Conservation (phyloP, 2,888 invertebrate genomes). For the Girardia tigrina region DNA sequence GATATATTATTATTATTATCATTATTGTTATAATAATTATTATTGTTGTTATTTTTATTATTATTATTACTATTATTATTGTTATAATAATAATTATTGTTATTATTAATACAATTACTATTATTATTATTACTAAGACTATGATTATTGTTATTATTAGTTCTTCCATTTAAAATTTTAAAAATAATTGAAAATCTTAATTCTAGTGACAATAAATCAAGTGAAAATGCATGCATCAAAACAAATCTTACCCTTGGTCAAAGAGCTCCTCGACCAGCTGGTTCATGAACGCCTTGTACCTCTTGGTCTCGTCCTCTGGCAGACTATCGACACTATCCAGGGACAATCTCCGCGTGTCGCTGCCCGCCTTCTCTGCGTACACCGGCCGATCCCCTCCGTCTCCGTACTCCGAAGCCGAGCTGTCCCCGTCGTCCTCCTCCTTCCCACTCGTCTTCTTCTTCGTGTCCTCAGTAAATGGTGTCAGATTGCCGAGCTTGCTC, state of each 20-base stretch:
- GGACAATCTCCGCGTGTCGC: constrained; percentile 19
- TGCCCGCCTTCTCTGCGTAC: constrained; percentile 29
- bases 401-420: constrained; percentile 36
- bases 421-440: constrained; percentile 33
- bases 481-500: constrained; percentile 25
- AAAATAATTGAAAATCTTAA: too few relatives aligned
- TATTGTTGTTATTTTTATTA: too few relatives aligned
- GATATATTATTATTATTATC: too few relatives aligned
- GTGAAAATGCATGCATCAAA: too few relatives aligned
- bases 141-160: too few relatives aligned
- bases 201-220: too few relatives aligned
- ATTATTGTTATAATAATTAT: too few relatives aligned
- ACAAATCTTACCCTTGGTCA: neutral
- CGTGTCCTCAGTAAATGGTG: constrained; percentile 20
- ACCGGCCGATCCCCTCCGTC: constrained; percentile 36
- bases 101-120: too few relatives aligned
- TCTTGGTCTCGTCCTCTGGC: constrained; percentile 30
- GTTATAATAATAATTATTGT: too few relatives aligned
- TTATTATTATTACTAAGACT: too few relatives aligned
- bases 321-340: constrained; percentile 29
- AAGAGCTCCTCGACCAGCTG: neutral
- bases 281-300: constrained; percentile 26
- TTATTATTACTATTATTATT: too few relatives aligned
- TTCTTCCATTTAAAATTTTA: too few relatives aligned
- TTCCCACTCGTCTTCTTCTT: neutral